phyloP scores from a whole-genome alignment of 2,797 vertebrate genomes.

The Emydoidea blandingii region DNA sequence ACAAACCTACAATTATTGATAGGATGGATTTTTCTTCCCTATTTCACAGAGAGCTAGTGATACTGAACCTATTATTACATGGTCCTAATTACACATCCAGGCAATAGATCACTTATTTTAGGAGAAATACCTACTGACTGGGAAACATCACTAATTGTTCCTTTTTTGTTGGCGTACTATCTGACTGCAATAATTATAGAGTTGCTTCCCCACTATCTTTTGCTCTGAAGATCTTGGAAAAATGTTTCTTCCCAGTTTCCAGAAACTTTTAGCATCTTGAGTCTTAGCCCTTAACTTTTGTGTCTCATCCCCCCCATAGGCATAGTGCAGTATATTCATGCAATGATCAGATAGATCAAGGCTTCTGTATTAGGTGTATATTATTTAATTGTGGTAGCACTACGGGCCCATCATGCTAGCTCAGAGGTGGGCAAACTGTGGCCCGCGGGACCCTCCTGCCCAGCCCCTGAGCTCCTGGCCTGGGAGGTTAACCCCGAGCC shows the following conservation, averaged over 20 bases:
- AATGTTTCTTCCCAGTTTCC: conserved; percentile 58
- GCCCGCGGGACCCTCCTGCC: too few species aligned
- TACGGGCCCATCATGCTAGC: background rate
- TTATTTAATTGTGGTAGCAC: background rate
- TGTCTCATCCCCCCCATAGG: background rate
- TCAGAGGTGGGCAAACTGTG: too few species aligned
- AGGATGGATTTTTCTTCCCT: conserved; percentile 80
- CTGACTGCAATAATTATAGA: conserved; percentile 78
- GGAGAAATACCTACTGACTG: conserved; percentile 76
- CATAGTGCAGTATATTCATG: background rate
- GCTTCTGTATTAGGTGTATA: background rate
- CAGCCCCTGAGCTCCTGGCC: too few species aligned
- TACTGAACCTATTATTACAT: conserved; percentile 79
- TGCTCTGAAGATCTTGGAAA: conserved; percentile 49
- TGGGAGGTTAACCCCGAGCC: too few species aligned
- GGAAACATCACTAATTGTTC: conserved; percentile 76
- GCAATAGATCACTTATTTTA: conserved; percentile 71
- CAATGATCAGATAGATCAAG: background rate
- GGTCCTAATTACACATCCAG: conserved; percentile 81
- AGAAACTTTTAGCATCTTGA: conserved; percentile 13
- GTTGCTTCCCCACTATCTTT: conserved; percentile 51
- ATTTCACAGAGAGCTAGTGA: conserved; percentile 73
- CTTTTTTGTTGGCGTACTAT: conserved; percentile 75
- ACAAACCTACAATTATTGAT: conserved; percentile 82
- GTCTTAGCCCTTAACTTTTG: conserved; percentile 8